Conservation (phyloP, 2,113 vertebrate genomes). For the Triplophysa siluroides region DNA sequence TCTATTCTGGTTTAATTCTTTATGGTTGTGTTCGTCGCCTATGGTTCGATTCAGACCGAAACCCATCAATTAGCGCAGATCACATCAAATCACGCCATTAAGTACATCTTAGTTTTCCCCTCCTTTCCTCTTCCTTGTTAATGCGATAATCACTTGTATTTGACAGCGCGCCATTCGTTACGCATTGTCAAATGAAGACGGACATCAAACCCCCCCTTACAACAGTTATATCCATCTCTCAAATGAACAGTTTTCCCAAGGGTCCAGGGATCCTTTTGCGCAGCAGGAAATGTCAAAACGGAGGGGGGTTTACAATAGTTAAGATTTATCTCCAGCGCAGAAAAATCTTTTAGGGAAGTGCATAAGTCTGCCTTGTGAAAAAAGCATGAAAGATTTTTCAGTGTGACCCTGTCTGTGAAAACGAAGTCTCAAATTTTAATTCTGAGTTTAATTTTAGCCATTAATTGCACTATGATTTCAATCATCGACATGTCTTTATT, state of each 20-base stretch:
- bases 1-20: background rate
- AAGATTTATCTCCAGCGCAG: constrained; percentile 24
- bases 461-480: too few relatives aligned
- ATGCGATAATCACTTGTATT: constrained; percentile 1
- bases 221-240: background rate
- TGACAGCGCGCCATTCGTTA: background rate
- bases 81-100: constrained; percentile 36
- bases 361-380: constrained; percentile 24
- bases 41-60: constrained; percentile 36
- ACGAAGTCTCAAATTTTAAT: too few relatives aligned
- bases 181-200: background rate
- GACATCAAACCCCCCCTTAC: background rate
- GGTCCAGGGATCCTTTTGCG: background rate
- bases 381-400: constrained; percentile 17
- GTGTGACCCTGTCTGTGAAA: too few relatives aligned
- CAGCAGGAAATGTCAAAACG: constrained; percentile 13
- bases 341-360: constrained; percentile 30
- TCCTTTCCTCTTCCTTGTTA: background rate
- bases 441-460: too few relatives aligned
- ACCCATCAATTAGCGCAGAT: constrained; percentile 54
- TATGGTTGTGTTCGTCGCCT: background rate
- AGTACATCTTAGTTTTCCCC: constrained; percentile 39
- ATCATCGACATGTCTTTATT: too few relatives aligned
- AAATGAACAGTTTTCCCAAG: constrained; percentile 2
- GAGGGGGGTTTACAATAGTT: constrained; percentile 31